Base-by-base conservation (phyloP, 2,113 vertebrate genomes). In the Cryptotis parvus region DNA sequence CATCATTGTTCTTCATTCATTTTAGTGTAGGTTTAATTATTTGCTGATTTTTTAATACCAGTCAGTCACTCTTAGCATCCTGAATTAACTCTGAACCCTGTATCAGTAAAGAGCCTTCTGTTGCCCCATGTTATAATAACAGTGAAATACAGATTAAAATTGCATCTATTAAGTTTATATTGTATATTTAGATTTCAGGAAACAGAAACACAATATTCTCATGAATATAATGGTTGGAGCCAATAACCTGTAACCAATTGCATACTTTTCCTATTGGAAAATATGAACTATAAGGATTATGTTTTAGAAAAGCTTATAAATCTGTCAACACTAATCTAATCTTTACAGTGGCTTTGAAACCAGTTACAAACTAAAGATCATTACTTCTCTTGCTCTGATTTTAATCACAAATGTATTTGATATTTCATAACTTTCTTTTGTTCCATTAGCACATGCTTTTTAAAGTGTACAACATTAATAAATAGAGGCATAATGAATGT, bases 401-500 rank as follows among this genome's bases (percentile, higher is more conserved):
- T 93, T 96, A 97, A 97, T 97, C 97, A 96, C 96, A 98, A 94
- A 97, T 96, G 95, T 95, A 98, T 96, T 96, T 97, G 97, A 97
- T 98, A 97, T 97, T 97, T 98, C 96, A 95, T 97, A 98, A 98
- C 97, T 97, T 98, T 98, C 97, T 98, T 97, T 98, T 97, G 97
- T 98, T 97, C 88, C 95, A 94, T 96, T 96, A 94, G 97, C 97
- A 97, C 93, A 91, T 96, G 96, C 96, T 91, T 97, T 97, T 96
- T 97, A 95, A 98, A 98, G 97, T 97, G 97, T 97, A 96, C 97
- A 97, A 97, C 97, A 96, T 98, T 98, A 98, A 98, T 98, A 98
- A 98, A 98, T 98, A 98, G 98, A 98, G 97, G 98, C 97, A 97
- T 98, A 98, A 98, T 98, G 97, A 98, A 98, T 98, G 97, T 97